Base-by-base conservation (phyloP, 2,113 vertebrate genomes). In the Hemibagrus wyckioides region DNA sequence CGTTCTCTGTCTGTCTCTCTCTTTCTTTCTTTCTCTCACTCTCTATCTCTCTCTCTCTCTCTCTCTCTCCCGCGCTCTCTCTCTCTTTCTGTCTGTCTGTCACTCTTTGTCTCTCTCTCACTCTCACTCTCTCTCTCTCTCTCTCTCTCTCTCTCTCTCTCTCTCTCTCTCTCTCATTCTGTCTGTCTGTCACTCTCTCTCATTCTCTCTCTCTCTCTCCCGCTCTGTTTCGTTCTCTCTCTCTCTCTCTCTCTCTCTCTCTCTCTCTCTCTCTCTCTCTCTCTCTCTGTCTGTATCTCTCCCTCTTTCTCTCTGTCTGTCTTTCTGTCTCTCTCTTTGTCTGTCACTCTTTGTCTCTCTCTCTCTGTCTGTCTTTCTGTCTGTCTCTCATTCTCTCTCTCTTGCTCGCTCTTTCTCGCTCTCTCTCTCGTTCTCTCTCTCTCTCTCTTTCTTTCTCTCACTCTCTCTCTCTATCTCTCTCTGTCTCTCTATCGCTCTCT, bases 291-390 rank as follows among this genome's bases (percentile, higher is more conserved):
- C 1, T 73, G 23, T 9, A 0, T 44, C 5, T 48, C 23, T 75
- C 2, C 13, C 1, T 13, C 2, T 73, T 4, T 41, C 21, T 11
- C 21, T 2, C 15, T n/a, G n/a, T n/a, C n/a, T n/a, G n/a, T n/a
- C n/a, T n/a, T n/a, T 44, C 39, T 13, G 41, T 15, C 2, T 19
- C 14, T 28, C 59, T 48, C 52, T 33, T n/a, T n/a, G n/a, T n/a
- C n/a, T n/a, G n/a, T n/a, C n/a, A n/a, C 28, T 44, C 52, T 65
- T 44, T 10, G 89, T 88, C 90, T 85, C 86, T 82, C 63, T 80
- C 59, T 54, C 57, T 59, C 65, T 21, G 9, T 59, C 39, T 33
- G 63, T n/a, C 73, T 80, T 67, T 80, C 52, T 9, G 1, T 44
- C 5, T 48, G 10, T 75, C 2, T 25, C 1, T 13, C 2, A 41